phyloP scores from a whole-genome alignment of 2,113 vertebrate species.

The Ceyx melanurus region DNA sequence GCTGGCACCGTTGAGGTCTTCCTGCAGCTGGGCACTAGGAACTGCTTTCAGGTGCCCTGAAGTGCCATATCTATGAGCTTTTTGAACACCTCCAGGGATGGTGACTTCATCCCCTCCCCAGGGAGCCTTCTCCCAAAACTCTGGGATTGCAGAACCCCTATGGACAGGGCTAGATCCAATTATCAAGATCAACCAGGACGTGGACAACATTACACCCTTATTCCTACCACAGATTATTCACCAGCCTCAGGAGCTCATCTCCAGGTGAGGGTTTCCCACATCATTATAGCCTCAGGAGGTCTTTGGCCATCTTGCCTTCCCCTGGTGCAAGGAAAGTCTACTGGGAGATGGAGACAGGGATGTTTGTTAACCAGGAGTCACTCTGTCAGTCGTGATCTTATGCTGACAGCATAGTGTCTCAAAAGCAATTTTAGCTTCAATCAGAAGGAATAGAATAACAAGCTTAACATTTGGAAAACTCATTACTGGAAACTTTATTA shows the following conservation, averaged over 20 bases:
- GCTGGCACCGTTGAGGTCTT: accelerated
- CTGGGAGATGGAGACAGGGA: accelerated
- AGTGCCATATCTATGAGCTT: no score
- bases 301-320: background rate
- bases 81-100: no score
- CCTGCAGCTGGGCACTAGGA: accelerated
- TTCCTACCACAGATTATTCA: background rate
- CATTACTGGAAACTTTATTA: slow-evolving; percentile 59
- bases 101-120: no score
- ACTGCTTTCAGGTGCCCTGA: background rate
- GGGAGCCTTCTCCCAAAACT: no score
- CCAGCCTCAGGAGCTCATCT: background rate
- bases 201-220: background rate
- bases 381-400: background rate
- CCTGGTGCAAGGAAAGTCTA: accelerated
- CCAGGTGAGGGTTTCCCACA: accelerated
- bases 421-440: slow-evolving; percentile 38
- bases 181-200: background rate
- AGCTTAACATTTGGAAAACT: slow-evolving; percentile 55
- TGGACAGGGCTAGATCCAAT: background rate
- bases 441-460: slow-evolving; percentile 50
- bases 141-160: no score
- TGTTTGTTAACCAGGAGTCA: background rate
- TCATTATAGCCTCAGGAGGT: accelerated
- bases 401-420: slow-evolving; percentile 3